phyloP scores from a whole-genome alignment of 2,113 vertebrate species.

The Antechinus stuartii region DNA sequence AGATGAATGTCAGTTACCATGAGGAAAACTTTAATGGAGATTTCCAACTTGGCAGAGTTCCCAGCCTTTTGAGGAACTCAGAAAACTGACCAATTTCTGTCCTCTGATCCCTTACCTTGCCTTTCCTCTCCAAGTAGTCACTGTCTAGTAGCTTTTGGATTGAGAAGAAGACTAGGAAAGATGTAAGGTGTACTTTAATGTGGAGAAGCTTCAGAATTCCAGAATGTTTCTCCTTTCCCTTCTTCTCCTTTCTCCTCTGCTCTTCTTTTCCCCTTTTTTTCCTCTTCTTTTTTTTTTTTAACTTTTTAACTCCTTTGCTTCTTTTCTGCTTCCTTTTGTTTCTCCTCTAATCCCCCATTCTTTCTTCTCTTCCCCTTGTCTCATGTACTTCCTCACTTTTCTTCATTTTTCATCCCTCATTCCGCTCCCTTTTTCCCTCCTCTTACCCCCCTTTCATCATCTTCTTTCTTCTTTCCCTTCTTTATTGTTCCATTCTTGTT shows the following conservation, averaged over 20 bases:
- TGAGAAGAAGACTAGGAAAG: neutral
- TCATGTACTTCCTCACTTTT: neutral
- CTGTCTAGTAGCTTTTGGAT: neutral
- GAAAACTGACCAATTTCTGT: neutral
- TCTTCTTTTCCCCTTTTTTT: too few species aligned
- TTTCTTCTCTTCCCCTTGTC: too few species aligned
- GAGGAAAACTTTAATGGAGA: neutral
- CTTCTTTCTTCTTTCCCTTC: neutral
- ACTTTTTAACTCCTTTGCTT: neutral
- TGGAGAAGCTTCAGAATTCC: neutral
- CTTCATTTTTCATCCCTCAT: neutral
- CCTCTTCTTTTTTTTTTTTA: neutral
- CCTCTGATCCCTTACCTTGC: neutral
- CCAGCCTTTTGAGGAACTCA: neutral
- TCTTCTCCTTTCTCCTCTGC: neutral
- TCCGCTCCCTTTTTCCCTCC: neutral
- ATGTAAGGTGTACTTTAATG: neutral
- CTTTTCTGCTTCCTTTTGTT: neutral
- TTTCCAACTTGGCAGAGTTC: neutral
- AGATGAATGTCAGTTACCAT: neutral
- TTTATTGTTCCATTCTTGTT: neutral
- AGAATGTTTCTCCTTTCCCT: neutral
- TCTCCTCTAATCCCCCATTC: neutral
- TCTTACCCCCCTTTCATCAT: neutral
- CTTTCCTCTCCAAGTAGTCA: neutral